phyloP scores from a whole-genome alignment of 1,140 invertebrate genomes.

The Meloidogyne chitwoodi region DNA sequence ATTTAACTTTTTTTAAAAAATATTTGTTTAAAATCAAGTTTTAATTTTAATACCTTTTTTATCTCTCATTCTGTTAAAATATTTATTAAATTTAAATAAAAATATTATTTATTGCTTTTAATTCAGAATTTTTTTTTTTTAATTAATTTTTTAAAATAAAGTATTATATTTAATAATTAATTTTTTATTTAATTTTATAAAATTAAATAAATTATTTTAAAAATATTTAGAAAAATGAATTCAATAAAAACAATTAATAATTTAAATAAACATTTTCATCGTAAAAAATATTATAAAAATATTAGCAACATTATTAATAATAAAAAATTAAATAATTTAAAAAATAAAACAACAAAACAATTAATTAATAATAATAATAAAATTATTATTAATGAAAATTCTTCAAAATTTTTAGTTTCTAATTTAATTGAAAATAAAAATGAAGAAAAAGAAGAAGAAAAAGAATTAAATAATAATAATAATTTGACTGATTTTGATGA shows the following conservation, averaged over 20 bases:
- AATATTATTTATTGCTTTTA: too few relatives aligned
- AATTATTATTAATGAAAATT: not conserved
- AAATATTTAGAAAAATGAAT: not conserved
- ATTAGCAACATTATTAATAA: not conserved
- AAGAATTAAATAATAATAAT: not conserved
- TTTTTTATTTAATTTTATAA: not conserved
- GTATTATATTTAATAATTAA: not conserved
- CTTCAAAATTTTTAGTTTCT: not conserved
- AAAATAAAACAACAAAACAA: not conserved
- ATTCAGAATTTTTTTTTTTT: too few relatives aligned
- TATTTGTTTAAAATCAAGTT: too few relatives aligned
- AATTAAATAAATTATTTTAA: not conserved
- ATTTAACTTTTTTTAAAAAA: too few relatives aligned
- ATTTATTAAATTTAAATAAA: too few relatives aligned
- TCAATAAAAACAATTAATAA: not conserved
- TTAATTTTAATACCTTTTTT: too few relatives aligned
- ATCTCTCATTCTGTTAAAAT: too few relatives aligned
- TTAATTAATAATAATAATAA: not conserved
- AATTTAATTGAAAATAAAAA: not conserved
- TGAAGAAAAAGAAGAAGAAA: too few relatives aligned
- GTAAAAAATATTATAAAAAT: not conserved
- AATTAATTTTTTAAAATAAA: too few relatives aligned
- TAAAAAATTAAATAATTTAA: not conserved
- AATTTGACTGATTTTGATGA: not conserved
- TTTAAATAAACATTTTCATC: not conserved